phyloP scores from a whole-genome alignment of 2,888 invertebrate species.

The Trachelus stipa region DNA sequence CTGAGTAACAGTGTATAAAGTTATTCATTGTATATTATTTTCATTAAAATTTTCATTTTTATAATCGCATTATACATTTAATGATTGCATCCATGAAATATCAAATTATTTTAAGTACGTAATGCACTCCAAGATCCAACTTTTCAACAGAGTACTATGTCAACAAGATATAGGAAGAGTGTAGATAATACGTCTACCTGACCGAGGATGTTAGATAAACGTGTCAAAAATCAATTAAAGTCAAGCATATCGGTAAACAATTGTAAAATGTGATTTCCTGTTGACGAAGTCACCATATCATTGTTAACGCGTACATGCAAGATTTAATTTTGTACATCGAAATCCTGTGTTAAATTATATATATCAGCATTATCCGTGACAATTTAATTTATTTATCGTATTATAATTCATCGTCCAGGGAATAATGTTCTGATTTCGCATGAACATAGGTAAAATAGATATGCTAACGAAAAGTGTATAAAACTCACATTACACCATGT shows the following conservation, averaged over 20 bases:
- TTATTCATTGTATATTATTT: too few relatives aligned
- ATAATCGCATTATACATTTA: too few relatives aligned
- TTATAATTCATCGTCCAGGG: too few relatives aligned
- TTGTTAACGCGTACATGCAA: neutral
- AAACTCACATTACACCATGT: too few relatives aligned
- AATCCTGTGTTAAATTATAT: neutral
- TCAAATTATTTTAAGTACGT: neutral
- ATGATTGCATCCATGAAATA: too few relatives aligned
- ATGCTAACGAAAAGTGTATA: too few relatives aligned
- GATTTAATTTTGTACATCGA: neutral
- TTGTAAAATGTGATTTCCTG: neutral
- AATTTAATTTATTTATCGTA: too few relatives aligned
- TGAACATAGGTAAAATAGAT: too few relatives aligned
- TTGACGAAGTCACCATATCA: neutral
- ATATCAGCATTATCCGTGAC: too few relatives aligned
- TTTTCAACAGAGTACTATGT: neutral
- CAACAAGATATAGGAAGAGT: neutral
- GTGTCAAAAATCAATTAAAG: slow-evolving; percentile 25
- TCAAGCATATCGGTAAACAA: slow-evolving; percentile 17
- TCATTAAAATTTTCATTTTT: too few relatives aligned
- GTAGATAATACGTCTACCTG: neutral
- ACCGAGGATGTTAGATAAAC: slow-evolving; percentile 9
- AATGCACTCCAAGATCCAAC: neutral
- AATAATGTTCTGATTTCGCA: too few relatives aligned
- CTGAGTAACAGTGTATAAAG: too few relatives aligned